Evolutionary conservation across 2,888 invertebrate species (phyloP).

Genomic region (Cheilosia vernalis): DNA sequence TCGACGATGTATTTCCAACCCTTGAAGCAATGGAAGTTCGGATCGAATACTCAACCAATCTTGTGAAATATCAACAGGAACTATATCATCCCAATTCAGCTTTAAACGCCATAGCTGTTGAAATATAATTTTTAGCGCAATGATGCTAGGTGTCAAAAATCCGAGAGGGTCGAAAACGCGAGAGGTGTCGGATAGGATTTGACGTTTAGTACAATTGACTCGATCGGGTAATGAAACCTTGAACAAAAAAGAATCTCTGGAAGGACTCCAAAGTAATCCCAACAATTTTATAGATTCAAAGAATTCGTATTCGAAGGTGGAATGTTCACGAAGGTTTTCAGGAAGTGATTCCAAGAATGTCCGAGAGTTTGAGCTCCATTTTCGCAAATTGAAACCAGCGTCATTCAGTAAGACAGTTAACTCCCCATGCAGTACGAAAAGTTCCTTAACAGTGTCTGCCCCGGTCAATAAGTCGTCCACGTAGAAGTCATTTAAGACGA

Average conservation of each 20-base stretch:
- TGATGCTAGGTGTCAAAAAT: neutral
- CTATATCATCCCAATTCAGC: no score
- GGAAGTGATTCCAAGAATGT: neutral
- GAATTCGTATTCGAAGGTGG: neutral
- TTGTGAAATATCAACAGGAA: no score
- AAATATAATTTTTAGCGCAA: neutral
- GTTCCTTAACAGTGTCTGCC: neutral
- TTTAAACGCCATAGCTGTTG: neutral
- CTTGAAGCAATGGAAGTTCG: no score
- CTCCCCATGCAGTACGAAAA: neutral
- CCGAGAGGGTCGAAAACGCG: neutral
- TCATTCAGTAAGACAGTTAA: neutral
- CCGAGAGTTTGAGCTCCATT: neutral
- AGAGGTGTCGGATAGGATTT: neutral
- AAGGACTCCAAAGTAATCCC: neutral
- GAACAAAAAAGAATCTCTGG: neutral
- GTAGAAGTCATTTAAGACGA: no score
- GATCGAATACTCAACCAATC: no score
- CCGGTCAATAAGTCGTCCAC: neutral
- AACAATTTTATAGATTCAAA: neutral
- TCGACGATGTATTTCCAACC: no score
- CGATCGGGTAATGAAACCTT: neutral
- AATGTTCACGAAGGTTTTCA: neutral
- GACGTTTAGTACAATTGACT: neutral
- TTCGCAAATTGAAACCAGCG: neutral